A percentile compares a stretch with the other conserved stretches of the same genome.
phyloP scores from a whole-genome alignment of 35 echinoderm and acorn worm species.

The Apostichopus parvimensis region DNA sequence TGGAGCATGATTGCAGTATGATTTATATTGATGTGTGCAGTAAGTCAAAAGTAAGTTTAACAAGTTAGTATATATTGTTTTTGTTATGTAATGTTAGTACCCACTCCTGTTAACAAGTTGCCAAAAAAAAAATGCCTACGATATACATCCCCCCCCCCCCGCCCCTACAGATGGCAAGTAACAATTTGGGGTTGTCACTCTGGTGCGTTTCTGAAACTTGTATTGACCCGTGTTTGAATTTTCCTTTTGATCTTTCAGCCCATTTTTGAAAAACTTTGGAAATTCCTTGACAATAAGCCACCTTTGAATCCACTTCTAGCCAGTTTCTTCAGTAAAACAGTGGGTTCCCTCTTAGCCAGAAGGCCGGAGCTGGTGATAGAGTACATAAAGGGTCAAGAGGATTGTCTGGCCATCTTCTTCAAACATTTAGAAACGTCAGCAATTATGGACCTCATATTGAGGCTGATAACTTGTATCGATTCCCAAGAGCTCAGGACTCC shows the following conservation, averaged over 20 bases:
- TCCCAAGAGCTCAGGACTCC: slow-evolving; percentile 83
- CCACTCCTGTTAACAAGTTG: too few species aligned
- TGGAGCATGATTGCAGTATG: too few species aligned
- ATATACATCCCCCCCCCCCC: too few species aligned
- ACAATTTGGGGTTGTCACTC: too few species aligned
- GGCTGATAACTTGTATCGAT: slow-evolving; percentile 95
- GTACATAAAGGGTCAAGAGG: slow-evolving; percentile 81
- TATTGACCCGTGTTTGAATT: background rate
- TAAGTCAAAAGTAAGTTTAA: too few species aligned
- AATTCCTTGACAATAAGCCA: slow-evolving; percentile 83
- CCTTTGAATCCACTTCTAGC: slow-evolving; percentile 98
- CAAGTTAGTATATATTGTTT: too few species aligned
- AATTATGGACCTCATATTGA: slow-evolving; percentile 96
- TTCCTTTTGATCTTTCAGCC: slow-evolving; percentile 57
- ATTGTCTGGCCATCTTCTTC: slow-evolving; percentile 83
- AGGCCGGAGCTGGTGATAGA: slow-evolving; percentile 84
- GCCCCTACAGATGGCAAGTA: too few species aligned
- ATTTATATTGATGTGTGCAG: too few species aligned
- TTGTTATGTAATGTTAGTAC: too few species aligned
- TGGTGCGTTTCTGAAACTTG: too few species aligned
- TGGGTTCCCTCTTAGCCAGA: slow-evolving; percentile 84
- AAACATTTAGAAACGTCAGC: slow-evolving; percentile 94
- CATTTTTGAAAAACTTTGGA: slow-evolving; percentile 83
- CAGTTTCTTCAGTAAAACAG: slow-evolving; percentile 98
- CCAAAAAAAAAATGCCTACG: too few species aligned